These are phyloP conservation scores for Silurus asotus DNA, from an alignment of 2,113 vertebrate species.

Conservation along the genomic window DNA sequence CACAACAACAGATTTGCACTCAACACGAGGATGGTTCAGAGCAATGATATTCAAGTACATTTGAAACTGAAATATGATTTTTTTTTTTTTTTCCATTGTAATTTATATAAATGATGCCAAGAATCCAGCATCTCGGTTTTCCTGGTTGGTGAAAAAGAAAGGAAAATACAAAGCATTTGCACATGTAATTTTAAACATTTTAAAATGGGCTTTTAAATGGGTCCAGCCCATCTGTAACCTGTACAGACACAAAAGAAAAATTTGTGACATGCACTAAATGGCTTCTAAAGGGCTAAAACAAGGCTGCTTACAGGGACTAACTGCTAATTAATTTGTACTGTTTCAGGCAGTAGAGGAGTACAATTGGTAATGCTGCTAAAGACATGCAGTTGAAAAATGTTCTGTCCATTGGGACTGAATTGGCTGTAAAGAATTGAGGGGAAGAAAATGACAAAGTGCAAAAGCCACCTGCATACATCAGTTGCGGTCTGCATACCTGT, in stretches of 20 bases:
- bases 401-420: slow-evolving; percentile 36
- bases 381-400: slow-evolving; percentile 50
- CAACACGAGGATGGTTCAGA: slow-evolving; percentile 61
- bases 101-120: slow-evolving; percentile 60
- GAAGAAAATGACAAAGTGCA: slow-evolving; percentile 56
- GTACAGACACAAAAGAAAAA: slow-evolving; percentile 70
- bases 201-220: slow-evolving; percentile 72
- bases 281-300: slow-evolving; percentile 63
- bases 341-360: slow-evolving; percentile 42
- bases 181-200: slow-evolving; percentile 52
- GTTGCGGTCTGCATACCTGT: slow-evolving; percentile 44
- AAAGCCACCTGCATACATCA: slow-evolving; percentile 53
- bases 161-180: slow-evolving; percentile 60
- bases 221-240: slow-evolving; percentile 83
- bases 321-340: slow-evolving; percentile 53
- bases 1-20: slow-evolving; percentile 56
- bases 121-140: slow-evolving; percentile 64
- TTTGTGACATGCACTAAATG: slow-evolving; percentile 62
- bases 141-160: slow-evolving; percentile 57
- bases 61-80: slow-evolving; percentile 58
- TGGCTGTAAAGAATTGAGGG: slow-evolving; percentile 36
- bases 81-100: slow-evolving; percentile 21
- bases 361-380: slow-evolving; percentile 43
- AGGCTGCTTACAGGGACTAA: slow-evolving; percentile 61
- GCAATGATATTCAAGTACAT: slow-evolving; percentile 73